Base-by-base conservation (phyloP, 2,888 invertebrate genomes). In the Pheosia tremula region DNA sequence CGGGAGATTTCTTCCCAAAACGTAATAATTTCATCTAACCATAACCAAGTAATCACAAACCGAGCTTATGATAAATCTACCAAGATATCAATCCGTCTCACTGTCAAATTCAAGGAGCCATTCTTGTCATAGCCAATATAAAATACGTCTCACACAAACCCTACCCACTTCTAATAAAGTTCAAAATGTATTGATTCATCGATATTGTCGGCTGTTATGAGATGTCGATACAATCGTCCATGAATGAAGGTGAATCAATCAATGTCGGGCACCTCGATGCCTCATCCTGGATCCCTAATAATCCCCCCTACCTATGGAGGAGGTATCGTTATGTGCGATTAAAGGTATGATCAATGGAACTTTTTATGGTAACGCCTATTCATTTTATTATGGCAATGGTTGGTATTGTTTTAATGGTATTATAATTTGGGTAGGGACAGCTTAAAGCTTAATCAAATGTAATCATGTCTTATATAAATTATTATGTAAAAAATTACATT, bases 161-260 rank as follows among this genome's bases (percentile, higher is more conserved):
- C 57, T 75, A 70, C 61, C 36, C 0, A 0, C 6, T 11, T 0
- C 0, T 0, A 0, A 13, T 58, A 77, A 60, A 60, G 68, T 61
- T 54, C 10, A 62, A 57, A 66, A 4, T 72, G 6, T 3, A 36
- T 5, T 53, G 49, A n/a, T 37, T 56, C 3, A 9, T 2, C 10
- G 43, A 55, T 37, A 56, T 45, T 57, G 52, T 58, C 58, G 56
- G 59, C 55, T 24, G 52, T 61, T n/a, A 54, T 70, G 70, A 71
- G 64, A 64, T 69, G 67, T 68, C 72, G 70, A 75, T 75, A 75
- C 71, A 79, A 71, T 74, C 71, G 67, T 71, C 64, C 65, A 70
- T 72, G 75, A 74, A 77, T 72, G 74, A 69, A 85, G 83, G 82
- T 84, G 77, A 78, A 87, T 87, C 86, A 83, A 87, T 87, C 86